Evolutionary conservation across 2,113 vertebrate species (phyloP), one percentile per base, ranked within the genome.

Genomic region (Microcebus griseorufus): DNA sequence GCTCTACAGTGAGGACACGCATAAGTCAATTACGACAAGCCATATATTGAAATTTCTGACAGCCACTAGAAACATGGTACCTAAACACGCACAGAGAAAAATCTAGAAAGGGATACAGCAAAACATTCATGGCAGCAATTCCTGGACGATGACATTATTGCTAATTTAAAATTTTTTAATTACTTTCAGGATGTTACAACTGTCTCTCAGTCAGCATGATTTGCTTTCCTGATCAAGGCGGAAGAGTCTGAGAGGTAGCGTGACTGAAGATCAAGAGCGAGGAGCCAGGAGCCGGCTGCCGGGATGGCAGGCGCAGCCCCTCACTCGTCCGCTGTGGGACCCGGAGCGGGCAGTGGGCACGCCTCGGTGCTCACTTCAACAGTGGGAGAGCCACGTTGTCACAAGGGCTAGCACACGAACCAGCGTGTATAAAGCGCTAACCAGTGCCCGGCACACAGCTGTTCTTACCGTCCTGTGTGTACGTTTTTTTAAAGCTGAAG

Each of bases 71-170:
- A 82, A 96, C 55, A 64, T 4, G 34, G 29, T 13, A 80, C 9
- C 60, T 58, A 85, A 93, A 60, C 48, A 27, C 34, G 27, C 20
- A n/a, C 11, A 76, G 70, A 91, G 65, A 95, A 96, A 67, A 88
- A 53, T 62, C 80, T 42, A 85, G 76, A 94, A 83, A 90, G 25
- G 16, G 39, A 58, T 48, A 60, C 3, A 39, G 86, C 27, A 90
- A 90, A 65, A 90, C 29, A 53, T 11, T 11, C 90, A 83, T 0
- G 87, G 67, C 1, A n/a, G 72, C 13, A 60, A 27, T 72, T 87
- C 27, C 51, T 22, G 10, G 37, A 8, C 13, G 6, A 29, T 78
- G 60, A 70, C 23, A 34, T 70, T 80, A 72, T 2, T 60, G 60
- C 13, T 18, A 65, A 65, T 42, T 72, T 23, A 60, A 64, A 37